Evolutionary conservation across 2,888 invertebrate genomes (phyloP).

Genomic region (Nemoura dubitans): DNA sequence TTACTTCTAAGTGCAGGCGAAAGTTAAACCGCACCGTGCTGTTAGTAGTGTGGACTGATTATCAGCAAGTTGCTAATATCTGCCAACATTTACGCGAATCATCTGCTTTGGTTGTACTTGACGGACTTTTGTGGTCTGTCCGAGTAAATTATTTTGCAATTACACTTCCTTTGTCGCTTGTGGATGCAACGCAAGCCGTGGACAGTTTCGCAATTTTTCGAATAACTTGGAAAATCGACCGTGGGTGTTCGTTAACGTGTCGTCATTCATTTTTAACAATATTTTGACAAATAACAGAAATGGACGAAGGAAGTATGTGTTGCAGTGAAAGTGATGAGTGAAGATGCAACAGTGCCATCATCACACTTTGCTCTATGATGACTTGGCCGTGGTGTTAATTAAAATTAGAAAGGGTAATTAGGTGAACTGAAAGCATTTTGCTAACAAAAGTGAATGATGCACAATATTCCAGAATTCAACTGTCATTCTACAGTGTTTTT

Average conservation of each 20-base stretch:
- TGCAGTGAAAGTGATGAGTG: conserved; percentile 26
- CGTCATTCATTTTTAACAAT: neutral
- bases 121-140: neutral
- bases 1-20: conserved; percentile 21
- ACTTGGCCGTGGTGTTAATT: conserved; percentile 17
- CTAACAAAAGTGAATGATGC: neutral
- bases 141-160: neutral
- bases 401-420: conserved; percentile 9
- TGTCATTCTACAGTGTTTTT: neutral
- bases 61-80: conserved; percentile 14
- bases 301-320: neutral
- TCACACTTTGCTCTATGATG: neutral
- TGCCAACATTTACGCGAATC: neutral
- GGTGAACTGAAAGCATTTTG: conserved; percentile 7
- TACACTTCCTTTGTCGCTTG: neutral
- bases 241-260: too few species aligned
- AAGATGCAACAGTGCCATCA: neutral
- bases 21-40: conserved; percentile 29
- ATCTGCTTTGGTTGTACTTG: neutral
- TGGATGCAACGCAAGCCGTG: neutral
- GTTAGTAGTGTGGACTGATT: conserved; percentile 10
- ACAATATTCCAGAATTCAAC: neutral
- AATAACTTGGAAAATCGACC: neutral
- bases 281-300: neutral
- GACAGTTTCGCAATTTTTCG: neutral